Evolutionary conservation across 2,113 vertebrate species (phyloP).

Genomic region (Sinosuthora webbiana): DNA sequence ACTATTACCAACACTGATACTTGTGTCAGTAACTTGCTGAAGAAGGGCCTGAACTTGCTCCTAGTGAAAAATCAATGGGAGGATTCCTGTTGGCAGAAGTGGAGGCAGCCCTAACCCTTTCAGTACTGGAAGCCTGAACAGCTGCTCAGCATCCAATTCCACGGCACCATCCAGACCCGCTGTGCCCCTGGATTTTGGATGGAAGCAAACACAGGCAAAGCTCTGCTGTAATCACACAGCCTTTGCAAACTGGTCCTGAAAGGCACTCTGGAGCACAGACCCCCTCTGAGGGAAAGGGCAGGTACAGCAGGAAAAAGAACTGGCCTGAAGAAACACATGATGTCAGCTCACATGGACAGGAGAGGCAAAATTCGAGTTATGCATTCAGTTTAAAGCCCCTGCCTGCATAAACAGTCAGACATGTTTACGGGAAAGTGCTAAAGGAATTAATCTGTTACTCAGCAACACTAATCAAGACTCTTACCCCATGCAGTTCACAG

Average conservation of each 20-base stretch:
- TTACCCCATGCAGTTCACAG: conserved; percentile 61
- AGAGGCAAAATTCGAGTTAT: conserved; percentile 3
- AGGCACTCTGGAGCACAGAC: not conserved
- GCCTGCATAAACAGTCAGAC: not conserved
- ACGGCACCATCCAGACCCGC: accelerated
- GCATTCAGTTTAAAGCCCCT: not conserved
- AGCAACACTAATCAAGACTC: conserved; percentile 66
- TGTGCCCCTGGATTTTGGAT: not conserved
- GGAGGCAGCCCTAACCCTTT: conserved; percentile 39
- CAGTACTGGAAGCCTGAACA: not conserved
- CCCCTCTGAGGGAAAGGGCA: not conserved
- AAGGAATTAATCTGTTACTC: conserved; percentile 69
- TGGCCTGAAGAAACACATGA: not conserved
- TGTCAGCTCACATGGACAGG: not conserved
- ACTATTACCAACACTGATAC: conserved; percentile 52
- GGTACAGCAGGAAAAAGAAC: not conserved
- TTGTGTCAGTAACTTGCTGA: conserved; percentile 60
- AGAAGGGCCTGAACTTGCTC: conserved; percentile 55
- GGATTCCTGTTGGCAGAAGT: not conserved
- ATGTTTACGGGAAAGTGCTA: conserved; percentile 20
- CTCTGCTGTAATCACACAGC: not conserved
- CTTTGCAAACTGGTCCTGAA: not conserved
- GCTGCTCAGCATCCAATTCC: not conserved
- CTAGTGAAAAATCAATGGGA: conserved; percentile 40
- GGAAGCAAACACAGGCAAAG: not conserved